Evolutionary conservation across 64 coral and sea anemone species (phyloP), one percentile per base, ranked within the genome.

Genomic region (Acropora yongei): DNA sequence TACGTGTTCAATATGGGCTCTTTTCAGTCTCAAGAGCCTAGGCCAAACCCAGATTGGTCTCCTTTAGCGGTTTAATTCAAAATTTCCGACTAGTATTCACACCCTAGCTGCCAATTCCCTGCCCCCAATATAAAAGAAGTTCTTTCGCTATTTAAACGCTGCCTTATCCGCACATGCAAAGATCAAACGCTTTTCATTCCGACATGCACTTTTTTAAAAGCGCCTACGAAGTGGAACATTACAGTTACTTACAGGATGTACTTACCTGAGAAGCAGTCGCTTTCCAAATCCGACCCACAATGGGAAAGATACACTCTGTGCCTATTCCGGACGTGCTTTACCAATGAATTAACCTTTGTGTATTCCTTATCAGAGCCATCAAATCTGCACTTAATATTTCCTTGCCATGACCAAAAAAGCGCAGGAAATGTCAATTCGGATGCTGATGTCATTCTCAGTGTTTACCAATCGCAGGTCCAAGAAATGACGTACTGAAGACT

Each of bases 281-380:
- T 9, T 53, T 79, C 44, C 71, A 74, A 20, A 18, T 47, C 45
- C 48, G 44, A 19, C 18, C 48, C 47, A 18, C 44, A 39, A 47
- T 73, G 40, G 66, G n/a, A 86, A 72, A 90, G 65, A 61, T 91
- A 68, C 45, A 20, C 48, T 43, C 39, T 44, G 13, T 91, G 80
- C 49, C 45, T 68, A 48, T 73, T 42, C 57, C 89, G 40, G 18
- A 91, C 79, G 69, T 91, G 89, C 47, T 91, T 91, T 49, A 73
- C 78, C 19, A 91, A 80, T 41, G 89, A 55, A 83, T 91, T 91
- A 12, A 80, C 55, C 79, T 90, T 90, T 50, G 41, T 68, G 53
- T 83, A 91, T 4, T 41, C 80, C 50, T 65, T 84, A 63, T 75
- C 30, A 65, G 80, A 85, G 41, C 58, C 51, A 45, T 77, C 90